Evolutionary conservation across 2,888 invertebrate species (phyloP), one percentile per base, ranked within the genome.

Genomic region (Mythimna impura): DNA sequence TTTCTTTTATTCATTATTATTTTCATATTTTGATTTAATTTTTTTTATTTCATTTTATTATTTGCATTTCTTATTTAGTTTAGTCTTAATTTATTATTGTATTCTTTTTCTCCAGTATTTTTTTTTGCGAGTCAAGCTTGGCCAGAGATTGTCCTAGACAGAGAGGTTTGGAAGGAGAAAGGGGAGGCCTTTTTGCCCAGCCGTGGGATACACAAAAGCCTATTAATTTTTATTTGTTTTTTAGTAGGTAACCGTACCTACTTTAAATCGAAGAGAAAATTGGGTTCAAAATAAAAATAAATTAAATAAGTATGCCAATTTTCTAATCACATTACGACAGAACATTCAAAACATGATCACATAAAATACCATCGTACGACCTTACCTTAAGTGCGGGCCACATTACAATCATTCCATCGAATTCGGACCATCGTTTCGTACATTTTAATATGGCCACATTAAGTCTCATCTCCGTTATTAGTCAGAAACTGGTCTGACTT

Each of bases 401-500:
- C 91, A 93, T 94, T 93, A 92, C 89, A 85, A 88, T 90, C 88
- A 91, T 90, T 92, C 94, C 80, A 78, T 92, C 93, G 92, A 90
- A 91, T 93, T 94, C 82, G 65, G 66, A 71, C 76, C 82, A 79
- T 70, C 77, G 69, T 80, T 86, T 84, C 81, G 81, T 84, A 85
- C 82, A 85, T 82, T 80, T 86, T 82, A 86, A 87, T 83, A 79
- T 82, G 84, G 71, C 81, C 81, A 85, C 84, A 84, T 88, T 85
- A 86, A 86, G 81, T 79, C 93, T 91, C 95, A 94, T 95, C 94
- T 93, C 92, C 91, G 92, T 90, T 90, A 90, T 94, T 93, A 94
- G 90, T 93, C 92, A 93, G 91, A 92, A 92, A 95, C 95, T 91
- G 93, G 95, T 94, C 87, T 77, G 82, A 89, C 93, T 94, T 95